A percentile compares a stretch with the other conserved stretches of the same genome.
Conservation (phyloP, 30 jellyfish, hydroid and myxozoan species). For the Nemopilema nomurai region DNA sequence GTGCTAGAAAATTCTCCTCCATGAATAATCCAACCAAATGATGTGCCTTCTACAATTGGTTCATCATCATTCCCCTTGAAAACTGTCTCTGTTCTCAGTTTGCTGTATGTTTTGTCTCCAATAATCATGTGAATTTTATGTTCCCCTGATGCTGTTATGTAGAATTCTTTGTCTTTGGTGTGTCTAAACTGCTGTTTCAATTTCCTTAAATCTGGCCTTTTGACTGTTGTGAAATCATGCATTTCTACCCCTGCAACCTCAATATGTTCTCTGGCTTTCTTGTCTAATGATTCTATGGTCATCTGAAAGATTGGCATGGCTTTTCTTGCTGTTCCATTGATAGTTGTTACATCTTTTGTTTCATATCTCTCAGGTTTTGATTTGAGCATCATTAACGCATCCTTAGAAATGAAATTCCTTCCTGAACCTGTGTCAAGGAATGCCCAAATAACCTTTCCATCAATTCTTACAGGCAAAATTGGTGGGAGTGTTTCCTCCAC, state of each 20-base stretch:
- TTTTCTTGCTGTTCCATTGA: constrained; percentile 29
- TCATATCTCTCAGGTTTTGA: constrained; percentile 27
- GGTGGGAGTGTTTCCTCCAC: constrained; percentile 35
- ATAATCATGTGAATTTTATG: constrained; percentile 8
- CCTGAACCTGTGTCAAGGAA: constrained; percentile 28
- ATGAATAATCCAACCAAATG: constrained; percentile 46
- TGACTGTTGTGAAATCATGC: constrained; percentile 23
- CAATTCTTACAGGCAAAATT: constrained; percentile 22
- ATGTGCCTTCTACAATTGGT: constrained; percentile 40
- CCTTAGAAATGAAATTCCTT: constrained; percentile 33
- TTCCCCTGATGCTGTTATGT: constrained; percentile 26
- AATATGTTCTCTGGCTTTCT: constrained; percentile 16
- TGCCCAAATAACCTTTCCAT: constrained; percentile 19
- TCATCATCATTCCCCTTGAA: constrained; percentile 26
- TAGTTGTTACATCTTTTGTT: constrained; percentile 12
- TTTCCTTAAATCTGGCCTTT: constrained; percentile 16
- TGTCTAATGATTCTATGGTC: constrained; percentile 26
- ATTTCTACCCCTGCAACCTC: constrained; percentile 31
- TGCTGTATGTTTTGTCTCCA: constrained; percentile 21
- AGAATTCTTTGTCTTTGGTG: constrained; percentile 17
- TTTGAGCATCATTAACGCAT: neutral
- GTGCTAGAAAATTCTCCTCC: constrained; percentile 19
- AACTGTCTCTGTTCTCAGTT: constrained; percentile 15
- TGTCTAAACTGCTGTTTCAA: constrained; percentile 13
- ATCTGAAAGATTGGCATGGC: constrained; percentile 24